Evolutionary conservation across 1,140 invertebrate genomes (phyloP).

Genomic region (Fopius arisanus): DNA sequence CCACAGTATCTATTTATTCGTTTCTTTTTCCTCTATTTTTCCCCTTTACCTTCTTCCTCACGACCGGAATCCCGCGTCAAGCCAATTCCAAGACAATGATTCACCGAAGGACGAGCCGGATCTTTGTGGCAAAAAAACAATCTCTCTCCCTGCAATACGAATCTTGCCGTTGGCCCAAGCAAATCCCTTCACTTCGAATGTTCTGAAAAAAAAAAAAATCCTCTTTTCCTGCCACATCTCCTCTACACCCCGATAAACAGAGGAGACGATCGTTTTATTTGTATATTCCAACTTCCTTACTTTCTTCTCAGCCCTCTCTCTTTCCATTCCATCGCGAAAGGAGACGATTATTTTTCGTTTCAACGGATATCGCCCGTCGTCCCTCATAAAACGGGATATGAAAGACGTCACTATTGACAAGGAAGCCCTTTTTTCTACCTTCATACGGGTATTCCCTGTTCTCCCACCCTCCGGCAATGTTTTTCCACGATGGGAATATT

Average conservation of each 20-base stretch:
- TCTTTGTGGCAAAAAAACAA: slow-evolving; percentile 25
- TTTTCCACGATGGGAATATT: not conserved
- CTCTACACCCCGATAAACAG: not conserved
- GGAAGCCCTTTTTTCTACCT: not conserved
- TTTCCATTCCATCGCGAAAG: not conserved
- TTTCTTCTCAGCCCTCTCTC: not conserved
- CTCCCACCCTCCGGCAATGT: not conserved
- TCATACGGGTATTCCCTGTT: not conserved
- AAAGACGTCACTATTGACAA: slow-evolving; percentile 25
- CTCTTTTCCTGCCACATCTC: not conserved
- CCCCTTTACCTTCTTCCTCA: not conserved
- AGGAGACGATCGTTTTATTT: slow-evolving; percentile 7
- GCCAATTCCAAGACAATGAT: slow-evolving; percentile 33
- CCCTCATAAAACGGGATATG: slow-evolving; percentile 20
- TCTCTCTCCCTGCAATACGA: not conserved
- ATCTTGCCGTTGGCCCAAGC: slow-evolving; percentile 14
- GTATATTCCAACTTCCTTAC: slow-evolving; percentile 7
- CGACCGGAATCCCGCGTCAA: slow-evolving; percentile 23
- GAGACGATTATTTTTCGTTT: not conserved
- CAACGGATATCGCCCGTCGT: not conserved
- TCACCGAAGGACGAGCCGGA: slow-evolving; percentile 26
- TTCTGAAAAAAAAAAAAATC: not conserved
- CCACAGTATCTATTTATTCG: not conserved
- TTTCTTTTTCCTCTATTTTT: not conserved
- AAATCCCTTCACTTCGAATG: slow-evolving; percentile 18